Conservation (phyloP, 2,113 vertebrate species). For the Carlito syrichta region DNA sequence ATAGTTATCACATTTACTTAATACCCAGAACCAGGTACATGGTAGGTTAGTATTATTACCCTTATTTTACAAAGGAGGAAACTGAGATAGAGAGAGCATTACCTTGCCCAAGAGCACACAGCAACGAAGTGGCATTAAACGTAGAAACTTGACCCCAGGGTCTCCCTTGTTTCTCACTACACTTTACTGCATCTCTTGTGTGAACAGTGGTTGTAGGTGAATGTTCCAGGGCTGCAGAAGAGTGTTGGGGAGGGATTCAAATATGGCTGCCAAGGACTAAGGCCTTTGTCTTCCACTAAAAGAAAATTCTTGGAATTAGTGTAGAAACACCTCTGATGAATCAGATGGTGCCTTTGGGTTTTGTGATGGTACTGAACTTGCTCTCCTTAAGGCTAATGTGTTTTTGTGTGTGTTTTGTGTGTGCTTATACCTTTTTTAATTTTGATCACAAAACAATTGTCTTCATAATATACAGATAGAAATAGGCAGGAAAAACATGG, state of each 20-base stretch:
- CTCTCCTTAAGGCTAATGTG: background rate
- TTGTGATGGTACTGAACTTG: background rate
- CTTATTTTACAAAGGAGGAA: conserved; percentile 13
- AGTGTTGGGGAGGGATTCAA: background rate
- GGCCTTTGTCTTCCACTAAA: background rate
- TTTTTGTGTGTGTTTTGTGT: background rate
- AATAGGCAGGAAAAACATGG: background rate
- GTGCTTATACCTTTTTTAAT: background rate
- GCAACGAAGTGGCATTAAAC: background rate
- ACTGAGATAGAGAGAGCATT: background rate
- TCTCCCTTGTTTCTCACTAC: background rate
- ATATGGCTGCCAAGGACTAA: background rate
- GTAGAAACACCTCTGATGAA: background rate
- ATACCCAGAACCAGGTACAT: background rate
- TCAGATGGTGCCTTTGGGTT: background rate
- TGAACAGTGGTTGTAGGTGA: background rate
- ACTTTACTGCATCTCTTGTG: background rate
- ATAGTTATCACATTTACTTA: background rate
- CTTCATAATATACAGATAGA: background rate
- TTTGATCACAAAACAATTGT: too few relatives aligned
- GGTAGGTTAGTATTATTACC: background rate
- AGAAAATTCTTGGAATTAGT: background rate
- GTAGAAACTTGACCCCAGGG: background rate
- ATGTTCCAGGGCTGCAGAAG: background rate
- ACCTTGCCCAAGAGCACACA: background rate